A percentile compares a stretch with the other conserved stretches of the same genome.
Conservation (phyloP, 1,140 invertebrate genomes). For the Drosophila insularis region DNA sequence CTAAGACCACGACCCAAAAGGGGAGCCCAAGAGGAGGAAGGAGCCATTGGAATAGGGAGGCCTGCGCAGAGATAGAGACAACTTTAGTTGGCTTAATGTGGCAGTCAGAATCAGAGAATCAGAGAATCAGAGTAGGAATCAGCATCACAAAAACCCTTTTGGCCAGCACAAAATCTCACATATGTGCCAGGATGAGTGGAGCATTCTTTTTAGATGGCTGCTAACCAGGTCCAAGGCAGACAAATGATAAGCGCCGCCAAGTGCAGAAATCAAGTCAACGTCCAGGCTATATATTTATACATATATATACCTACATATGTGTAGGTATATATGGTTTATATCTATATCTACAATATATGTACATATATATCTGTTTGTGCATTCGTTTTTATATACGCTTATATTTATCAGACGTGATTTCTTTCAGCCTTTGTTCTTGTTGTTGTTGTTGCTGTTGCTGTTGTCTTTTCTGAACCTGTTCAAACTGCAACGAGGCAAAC, state of each 20-base stretch:
- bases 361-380: slow-evolving; percentile 39
- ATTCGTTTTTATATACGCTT: slow-evolving; percentile 1
- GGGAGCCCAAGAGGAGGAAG: background rate
- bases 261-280: slow-evolving; percentile 53
- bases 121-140: slow-evolving; percentile 1
- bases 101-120: slow-evolving; percentile 12
- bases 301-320: slow-evolving; percentile 1
- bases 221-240: slow-evolving; percentile 44
- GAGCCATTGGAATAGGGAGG: slow-evolving; percentile 22
- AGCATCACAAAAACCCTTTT: slow-evolving; percentile 13
- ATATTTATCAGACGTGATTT: slow-evolving; percentile 73
- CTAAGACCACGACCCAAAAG: slow-evolving; percentile 9
- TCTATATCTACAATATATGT: slow-evolving; percentile 25
- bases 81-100: slow-evolving; percentile 25
- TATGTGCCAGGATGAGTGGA: slow-evolving; percentile 31
- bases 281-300: background rate
- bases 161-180: slow-evolving; percentile 35
- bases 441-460: slow-evolving; percentile 39
- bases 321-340: background rate
- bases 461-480: slow-evolving; percentile 63
- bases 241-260: slow-evolving; percentile 70
- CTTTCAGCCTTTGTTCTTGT: slow-evolving; percentile 56
- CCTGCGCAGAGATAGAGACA: slow-evolving; percentile 27
- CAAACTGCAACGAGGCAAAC: slow-evolving; percentile 49
- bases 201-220: slow-evolving; percentile 44